phyloP scores from a whole-genome alignment of 2,888 invertebrate species.

The Lordiphosa fenestrarum region DNA sequence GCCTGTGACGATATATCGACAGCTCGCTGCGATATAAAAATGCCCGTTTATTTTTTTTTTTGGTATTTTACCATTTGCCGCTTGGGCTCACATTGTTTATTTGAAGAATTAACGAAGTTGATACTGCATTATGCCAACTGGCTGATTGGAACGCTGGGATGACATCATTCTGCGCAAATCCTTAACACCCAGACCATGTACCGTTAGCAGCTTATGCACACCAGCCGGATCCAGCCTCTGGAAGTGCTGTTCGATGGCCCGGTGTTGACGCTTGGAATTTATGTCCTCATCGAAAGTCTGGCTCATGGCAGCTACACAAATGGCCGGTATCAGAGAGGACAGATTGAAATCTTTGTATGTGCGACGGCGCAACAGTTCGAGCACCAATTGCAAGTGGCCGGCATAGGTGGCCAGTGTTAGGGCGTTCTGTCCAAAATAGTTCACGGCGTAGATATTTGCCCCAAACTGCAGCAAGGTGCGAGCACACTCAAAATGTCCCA shows the following conservation, averaged over 20 bases:
- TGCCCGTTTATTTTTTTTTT: background rate
- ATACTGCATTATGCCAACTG: constrained; percentile 1
- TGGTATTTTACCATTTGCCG: background rate
- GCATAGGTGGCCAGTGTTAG: constrained; percentile 76
- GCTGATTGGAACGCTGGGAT: background rate
- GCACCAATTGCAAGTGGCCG: constrained; percentile 61
- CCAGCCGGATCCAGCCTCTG: constrained; percentile 45
- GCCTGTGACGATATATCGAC: background rate
- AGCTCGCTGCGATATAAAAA: constrained; percentile 28
- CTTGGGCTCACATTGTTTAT: background rate
- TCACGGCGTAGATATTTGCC: constrained; percentile 72
- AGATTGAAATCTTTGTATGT: constrained; percentile 76
- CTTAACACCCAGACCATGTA: constrained; percentile 62
- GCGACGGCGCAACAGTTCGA: constrained; percentile 65
- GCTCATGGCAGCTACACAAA: constrained; percentile 74
- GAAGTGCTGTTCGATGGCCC: constrained; percentile 61
- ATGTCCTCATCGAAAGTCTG: constrained; percentile 10
- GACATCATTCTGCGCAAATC: constrained; percentile 45
- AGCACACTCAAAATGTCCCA: constrained; percentile 67
- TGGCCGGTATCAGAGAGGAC: constrained; percentile 77
- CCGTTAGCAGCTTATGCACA: constrained; percentile 50
- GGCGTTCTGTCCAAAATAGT: constrained; percentile 79
- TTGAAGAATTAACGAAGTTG: constrained; percentile 2
- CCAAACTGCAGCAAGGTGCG: constrained; percentile 59
- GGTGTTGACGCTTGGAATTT: constrained; percentile 31